Evolutionary conservation across 2,113 vertebrate genomes (phyloP).

Genomic region (Pitta sordida): DNA sequence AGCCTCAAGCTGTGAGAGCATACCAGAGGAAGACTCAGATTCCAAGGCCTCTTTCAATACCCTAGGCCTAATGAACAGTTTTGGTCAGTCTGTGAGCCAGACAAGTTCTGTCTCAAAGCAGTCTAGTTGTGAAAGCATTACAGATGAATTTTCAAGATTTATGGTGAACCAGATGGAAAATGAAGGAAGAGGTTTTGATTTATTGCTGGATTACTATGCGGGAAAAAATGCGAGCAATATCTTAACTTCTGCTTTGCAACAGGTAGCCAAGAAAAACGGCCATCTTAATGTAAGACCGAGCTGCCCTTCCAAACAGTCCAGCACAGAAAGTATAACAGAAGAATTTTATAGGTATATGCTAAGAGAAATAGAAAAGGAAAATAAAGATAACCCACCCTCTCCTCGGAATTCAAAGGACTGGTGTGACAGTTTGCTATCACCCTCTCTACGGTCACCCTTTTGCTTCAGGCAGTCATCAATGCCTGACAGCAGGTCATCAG

Average conservation of each 20-base stretch:
- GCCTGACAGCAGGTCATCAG: conserved; percentile 84
- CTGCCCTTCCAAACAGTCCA: conserved; percentile 95
- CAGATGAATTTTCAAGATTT: conserved; percentile 95
- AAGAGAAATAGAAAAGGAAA: conserved; percentile 88
- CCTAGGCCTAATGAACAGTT: conserved; percentile 74
- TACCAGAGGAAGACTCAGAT: conserved; percentile 87
- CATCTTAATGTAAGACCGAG: conserved; percentile 85
- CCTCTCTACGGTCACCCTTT: conserved; percentile 78
- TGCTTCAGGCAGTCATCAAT: conserved; percentile 90
- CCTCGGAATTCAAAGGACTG: conserved; percentile 85
- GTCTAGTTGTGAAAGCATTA: conserved; percentile 97
- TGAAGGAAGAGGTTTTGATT: conserved; percentile 91
- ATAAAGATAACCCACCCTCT: conserved; percentile 72
- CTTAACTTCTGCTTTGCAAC: conserved; percentile 87
- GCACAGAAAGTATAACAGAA: conserved; percentile 97
- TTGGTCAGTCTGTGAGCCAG: conserved; percentile 87
- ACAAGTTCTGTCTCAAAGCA: conserved; percentile 97
- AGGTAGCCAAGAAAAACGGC: conserved; percentile 83
- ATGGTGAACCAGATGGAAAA: conserved; percentile 99
- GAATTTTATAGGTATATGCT: conserved; percentile 97
- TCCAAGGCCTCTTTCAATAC: conserved; percentile 73
- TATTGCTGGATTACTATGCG: conserved; percentile 94
- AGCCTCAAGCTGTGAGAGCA: conserved; percentile 93
- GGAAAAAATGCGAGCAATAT: conserved; percentile 94
- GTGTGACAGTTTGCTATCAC: conserved; percentile 81